Evolutionary conservation across 2,113 vertebrate species (phyloP).

Genomic region (Ameiurus melas): DNA sequence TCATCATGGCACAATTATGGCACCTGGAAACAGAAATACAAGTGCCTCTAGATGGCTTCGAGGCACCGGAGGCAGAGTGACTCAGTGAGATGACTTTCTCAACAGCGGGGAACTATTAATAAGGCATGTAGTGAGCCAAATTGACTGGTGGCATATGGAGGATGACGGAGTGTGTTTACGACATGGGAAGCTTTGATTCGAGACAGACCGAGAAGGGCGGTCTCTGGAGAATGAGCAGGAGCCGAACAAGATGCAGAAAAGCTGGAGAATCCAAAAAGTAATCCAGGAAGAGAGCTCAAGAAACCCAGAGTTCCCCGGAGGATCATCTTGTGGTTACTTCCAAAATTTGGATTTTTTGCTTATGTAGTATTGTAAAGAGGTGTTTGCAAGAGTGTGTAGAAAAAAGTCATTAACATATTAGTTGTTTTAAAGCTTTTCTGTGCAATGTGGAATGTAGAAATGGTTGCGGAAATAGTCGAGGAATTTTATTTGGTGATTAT

Average conservation of each 20-base stretch:
- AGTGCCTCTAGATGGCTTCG: slow-evolving; percentile 26
- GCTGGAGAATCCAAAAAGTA: slow-evolving; percentile 18
- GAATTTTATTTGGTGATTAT: neutral
- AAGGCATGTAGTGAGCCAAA: slow-evolving; percentile 37
- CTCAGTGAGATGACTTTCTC: slow-evolving; percentile 40
- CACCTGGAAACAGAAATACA: slow-evolving; percentile 38
- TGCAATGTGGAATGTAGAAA: neutral
- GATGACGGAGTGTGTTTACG: slow-evolving; percentile 34
- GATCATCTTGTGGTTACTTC: neutral
- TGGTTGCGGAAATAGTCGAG: neutral
- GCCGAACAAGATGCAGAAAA: neutral
- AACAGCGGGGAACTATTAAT: slow-evolving; percentile 47
- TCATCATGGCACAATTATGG: slow-evolving; percentile 23
- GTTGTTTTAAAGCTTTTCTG: neutral
- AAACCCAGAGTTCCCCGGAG: neutral
- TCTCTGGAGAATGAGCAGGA: neutral
- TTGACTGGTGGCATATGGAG: slow-evolving; percentile 50
- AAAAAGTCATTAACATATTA: neutral
- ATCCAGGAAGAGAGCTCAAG: slow-evolving; percentile 20
- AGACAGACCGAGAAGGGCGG: neutral
- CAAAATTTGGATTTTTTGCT: neutral
- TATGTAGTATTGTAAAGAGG: neutral
- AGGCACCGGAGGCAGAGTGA: slow-evolving; percentile 36
- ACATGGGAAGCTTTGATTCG: slow-evolving; percentile 35
- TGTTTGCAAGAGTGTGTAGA: neutral